phyloP scores from a whole-genome alignment of 2,113 vertebrate genomes.

The Mixornis gularis region DNA sequence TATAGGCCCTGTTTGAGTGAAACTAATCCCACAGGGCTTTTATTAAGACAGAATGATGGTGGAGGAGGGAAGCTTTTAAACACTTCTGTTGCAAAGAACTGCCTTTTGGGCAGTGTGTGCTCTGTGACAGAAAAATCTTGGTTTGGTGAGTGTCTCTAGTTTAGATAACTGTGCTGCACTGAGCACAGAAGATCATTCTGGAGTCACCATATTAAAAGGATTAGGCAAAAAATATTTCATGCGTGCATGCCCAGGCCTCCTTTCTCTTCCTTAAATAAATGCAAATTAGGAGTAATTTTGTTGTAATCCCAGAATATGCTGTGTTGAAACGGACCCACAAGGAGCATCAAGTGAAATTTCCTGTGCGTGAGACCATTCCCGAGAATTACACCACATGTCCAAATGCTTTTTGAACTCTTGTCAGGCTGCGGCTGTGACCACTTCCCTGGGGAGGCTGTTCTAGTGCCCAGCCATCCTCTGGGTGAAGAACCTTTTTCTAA shows the following conservation, averaged over 20 bases:
- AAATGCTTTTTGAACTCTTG: not conserved
- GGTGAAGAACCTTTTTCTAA: not conserved
- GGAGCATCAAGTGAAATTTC: not conserved
- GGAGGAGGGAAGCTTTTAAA: slow-evolving; percentile 6
- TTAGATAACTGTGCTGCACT: not conserved
- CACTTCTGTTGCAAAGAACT: not conserved
- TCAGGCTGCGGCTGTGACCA: not conserved
- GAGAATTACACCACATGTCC: not conserved
- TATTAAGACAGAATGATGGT: not conserved
- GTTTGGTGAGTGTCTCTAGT: not conserved
- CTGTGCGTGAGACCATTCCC: no score
- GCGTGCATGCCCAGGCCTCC: not conserved
- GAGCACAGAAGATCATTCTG: not conserved
- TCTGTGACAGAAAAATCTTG: not conserved
- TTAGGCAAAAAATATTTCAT: not conserved
- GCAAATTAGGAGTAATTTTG: not conserved
- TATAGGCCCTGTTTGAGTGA: not conserved
- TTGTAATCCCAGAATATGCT: not conserved
- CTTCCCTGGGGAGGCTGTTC: not conserved
- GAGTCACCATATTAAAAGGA: not conserved
- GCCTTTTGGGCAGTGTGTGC: not conserved
- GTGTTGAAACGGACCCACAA: not conserved
- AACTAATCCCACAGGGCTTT: slow-evolving; percentile 25
- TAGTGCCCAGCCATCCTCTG: not conserved
- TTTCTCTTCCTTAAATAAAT: not conserved